phyloP scores from a whole-genome alignment of 2,113 vertebrate genomes.

The Rhinoptilus africanus region DNA sequence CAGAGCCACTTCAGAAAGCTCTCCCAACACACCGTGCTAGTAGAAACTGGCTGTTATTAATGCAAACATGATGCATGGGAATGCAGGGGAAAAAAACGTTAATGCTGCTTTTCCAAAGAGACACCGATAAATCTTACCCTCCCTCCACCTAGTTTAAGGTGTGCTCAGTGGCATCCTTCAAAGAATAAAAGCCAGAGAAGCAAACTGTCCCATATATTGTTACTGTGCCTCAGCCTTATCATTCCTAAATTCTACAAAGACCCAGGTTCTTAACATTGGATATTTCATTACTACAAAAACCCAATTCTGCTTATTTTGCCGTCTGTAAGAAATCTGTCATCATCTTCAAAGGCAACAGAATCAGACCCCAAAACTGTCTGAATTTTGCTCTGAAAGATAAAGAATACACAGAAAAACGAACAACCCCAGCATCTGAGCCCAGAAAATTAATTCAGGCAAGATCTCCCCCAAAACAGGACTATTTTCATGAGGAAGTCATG shows the following conservation, averaged over 20 bases:
- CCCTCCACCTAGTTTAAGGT: neutral
- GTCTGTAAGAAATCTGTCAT: neutral
- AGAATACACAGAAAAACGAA: neutral
- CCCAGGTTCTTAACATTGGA: neutral
- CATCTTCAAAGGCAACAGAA: conserved; percentile 10
- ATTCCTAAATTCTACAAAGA: neutral
- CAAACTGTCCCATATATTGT: neutral
- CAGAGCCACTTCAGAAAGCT: conserved; percentile 4
- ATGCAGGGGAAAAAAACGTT: neutral
- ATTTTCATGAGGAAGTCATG: neutral
- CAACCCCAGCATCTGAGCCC: neutral
- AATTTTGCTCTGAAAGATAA: neutral
- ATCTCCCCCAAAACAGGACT: neutral
- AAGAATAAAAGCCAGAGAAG: neutral
- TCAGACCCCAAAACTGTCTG: neutral
- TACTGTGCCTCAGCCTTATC: neutral
- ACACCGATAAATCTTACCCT: neutral
- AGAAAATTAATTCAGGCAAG: neutral
- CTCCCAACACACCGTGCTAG: conserved; percentile 6
- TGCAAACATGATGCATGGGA: neutral
- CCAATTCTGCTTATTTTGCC: neutral
- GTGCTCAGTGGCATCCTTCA: neutral
- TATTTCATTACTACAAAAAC: conserved; percentile 8
- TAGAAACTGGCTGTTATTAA: neutral
- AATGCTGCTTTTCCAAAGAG: neutral